phyloP scores from a whole-genome alignment of 64 coral and sea anemone species.

The Porites lutea region DNA sequence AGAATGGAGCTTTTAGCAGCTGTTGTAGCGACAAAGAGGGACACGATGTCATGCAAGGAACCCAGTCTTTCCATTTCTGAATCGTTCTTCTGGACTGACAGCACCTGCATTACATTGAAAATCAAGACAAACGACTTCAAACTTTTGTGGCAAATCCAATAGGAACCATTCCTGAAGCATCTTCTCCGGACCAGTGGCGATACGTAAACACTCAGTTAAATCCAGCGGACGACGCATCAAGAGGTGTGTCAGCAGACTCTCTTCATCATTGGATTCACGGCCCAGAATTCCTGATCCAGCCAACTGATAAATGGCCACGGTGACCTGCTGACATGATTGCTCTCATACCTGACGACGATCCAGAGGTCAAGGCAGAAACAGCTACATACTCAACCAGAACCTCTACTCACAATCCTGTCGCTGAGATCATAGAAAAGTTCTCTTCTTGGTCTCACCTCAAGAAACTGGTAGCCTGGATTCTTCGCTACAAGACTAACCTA shows the following conservation, averaged over 20 bases:
- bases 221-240: background rate
- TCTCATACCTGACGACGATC: slow-evolving; percentile 7
- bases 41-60: background rate
- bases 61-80: background rate
- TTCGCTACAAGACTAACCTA: slow-evolving; percentile 45
- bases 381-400: background rate
- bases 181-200: background rate
- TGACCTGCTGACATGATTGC: background rate
- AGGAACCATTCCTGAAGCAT: background rate
- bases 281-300: background rate
- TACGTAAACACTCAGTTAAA: background rate
- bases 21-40: background rate
- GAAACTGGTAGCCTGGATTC: slow-evolving; percentile 52
- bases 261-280: background rate
- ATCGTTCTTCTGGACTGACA: background rate
- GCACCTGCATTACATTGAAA: background rate
- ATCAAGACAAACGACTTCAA: background rate
- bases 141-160: background rate
- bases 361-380: slow-evolving; percentile 61
- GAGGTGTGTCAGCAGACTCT: background rate
- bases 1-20: slow-evolving; percentile 29
- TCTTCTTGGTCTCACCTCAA: slow-evolving; percentile 51
- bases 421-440: background rate
- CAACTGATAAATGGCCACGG: background rate
- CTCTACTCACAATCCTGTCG: background rate